phyloP scores from a whole-genome alignment of 2,797 vertebrate species.

The Mergus octosetaceus region DNA sequence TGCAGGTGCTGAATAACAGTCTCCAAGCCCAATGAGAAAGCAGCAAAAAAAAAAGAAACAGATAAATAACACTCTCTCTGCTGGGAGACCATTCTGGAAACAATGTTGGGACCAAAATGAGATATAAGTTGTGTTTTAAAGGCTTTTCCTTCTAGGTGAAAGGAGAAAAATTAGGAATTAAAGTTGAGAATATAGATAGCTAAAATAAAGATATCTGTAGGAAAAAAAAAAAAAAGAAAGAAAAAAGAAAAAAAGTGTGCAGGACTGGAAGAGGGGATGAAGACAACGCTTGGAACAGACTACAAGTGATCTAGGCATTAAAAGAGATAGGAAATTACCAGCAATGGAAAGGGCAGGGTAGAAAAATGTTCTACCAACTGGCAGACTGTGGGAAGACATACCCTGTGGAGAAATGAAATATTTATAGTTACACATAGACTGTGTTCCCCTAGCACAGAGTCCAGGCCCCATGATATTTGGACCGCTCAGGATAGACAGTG shows the following conservation, averaged over 20 bases:
- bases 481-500: neutral
- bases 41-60: neutral
- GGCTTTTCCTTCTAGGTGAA: neutral
- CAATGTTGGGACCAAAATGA: accelerated
- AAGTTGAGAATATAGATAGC: neutral
- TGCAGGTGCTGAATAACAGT: neutral
- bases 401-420: neutral
- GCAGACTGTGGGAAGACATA: neutral
- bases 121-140: neutral
- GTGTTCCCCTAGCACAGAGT: neutral
- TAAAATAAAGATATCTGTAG: neutral
- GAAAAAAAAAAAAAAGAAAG: neutral
- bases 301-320: neutral
- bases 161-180: neutral
- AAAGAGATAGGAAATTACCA: neutral
- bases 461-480: neutral
- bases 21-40: neutral
- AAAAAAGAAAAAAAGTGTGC: too few species aligned
- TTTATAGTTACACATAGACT: neutral
- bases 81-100: neutral
- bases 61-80: neutral
- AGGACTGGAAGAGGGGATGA: neutral
- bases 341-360: neutral
- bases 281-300: neutral
- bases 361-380: neutral